Conservation (phyloP, 2,113 vertebrate species). For the Serranochromis macrocephalus region DNA sequence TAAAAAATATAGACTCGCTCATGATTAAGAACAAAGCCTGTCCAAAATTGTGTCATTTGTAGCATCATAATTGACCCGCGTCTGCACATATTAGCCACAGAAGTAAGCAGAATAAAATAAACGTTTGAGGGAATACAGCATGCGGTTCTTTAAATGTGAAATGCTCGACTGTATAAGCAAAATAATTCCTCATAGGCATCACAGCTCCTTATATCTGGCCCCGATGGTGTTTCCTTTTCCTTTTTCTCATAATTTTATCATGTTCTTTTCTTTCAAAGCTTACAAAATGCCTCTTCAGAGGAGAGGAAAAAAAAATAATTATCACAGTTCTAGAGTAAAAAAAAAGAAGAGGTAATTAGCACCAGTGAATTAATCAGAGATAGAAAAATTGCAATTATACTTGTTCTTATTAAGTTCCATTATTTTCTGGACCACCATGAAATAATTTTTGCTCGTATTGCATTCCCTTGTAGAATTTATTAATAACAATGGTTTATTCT, state of each 20-base stretch:
- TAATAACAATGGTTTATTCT: constrained; percentile 21
- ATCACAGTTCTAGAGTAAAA: constrained; percentile 12
- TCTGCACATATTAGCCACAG: neutral
- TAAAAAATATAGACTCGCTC: constrained; percentile 21
- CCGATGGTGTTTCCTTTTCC: neutral
- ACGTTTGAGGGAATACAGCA: neutral
- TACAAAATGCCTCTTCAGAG: constrained; percentile 11
- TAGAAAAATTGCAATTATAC: constrained; percentile 63
- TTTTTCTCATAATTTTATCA: neutral
- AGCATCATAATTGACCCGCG: neutral
- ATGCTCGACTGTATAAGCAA: neutral
- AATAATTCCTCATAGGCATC: neutral
- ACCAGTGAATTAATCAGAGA: constrained; percentile 62
- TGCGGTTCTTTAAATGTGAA: neutral
- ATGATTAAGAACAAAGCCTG: neutral
- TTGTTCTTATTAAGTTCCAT: constrained; percentile 59
- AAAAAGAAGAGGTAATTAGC: constrained; percentile 54
- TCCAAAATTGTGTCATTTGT: constrained; percentile 2
- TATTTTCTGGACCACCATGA: constrained; percentile 56
- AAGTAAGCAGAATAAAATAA: neutral
- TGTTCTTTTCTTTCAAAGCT: neutral
- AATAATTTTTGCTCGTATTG: constrained; percentile 33
- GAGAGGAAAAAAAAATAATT: constrained; percentile 43
- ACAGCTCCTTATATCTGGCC: neutral
- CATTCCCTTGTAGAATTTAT: neutral